These are phyloP conservation scores for Drosophila seguyi DNA, from an alignment of 1,140 invertebrate genomes.

Conservation along the genomic window DNA sequence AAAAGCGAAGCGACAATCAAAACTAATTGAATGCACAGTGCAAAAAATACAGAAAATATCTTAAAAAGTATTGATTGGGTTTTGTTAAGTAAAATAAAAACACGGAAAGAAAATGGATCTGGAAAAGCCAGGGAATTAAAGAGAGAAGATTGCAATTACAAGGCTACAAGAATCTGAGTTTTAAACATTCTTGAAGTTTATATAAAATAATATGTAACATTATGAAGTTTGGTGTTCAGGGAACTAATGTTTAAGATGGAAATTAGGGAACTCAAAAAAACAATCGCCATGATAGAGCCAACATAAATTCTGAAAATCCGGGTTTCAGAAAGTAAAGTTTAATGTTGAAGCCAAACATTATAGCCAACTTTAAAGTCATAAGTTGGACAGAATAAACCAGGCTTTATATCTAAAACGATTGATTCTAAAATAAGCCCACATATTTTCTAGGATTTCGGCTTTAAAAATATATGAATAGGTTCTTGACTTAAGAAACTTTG, in stretches of 20 bases:
- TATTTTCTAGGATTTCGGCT: neutral
- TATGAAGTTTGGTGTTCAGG: neutral
- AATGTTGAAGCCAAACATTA: too few species aligned
- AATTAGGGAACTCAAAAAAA: too few species aligned
- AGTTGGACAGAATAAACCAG: neutral
- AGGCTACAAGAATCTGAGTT: neutral
- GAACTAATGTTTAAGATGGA: too few species aligned
- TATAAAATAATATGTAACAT: neutral
- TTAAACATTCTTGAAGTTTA: neutral
- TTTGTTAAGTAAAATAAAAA: neutral
- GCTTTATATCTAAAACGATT: neutral
- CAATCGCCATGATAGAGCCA: too few species aligned
- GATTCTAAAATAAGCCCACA: neutral
- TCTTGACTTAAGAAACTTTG: neutral
- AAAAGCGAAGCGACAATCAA: slow-evolving; percentile 77
- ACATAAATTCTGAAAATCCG: too few species aligned
- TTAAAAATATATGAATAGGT: neutral
- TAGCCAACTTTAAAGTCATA: neutral
- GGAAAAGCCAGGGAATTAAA: too few species aligned
- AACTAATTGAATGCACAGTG: slow-evolving; percentile 72
- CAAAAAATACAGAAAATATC: slow-evolving; percentile 21
- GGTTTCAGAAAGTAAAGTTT: too few species aligned
- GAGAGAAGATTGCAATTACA: neutral
- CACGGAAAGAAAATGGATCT: neutral
- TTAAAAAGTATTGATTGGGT: neutral